Evolutionary conservation across 2,797 vertebrate genomes (phyloP).

Genomic region (Delichon dasypus): DNA sequence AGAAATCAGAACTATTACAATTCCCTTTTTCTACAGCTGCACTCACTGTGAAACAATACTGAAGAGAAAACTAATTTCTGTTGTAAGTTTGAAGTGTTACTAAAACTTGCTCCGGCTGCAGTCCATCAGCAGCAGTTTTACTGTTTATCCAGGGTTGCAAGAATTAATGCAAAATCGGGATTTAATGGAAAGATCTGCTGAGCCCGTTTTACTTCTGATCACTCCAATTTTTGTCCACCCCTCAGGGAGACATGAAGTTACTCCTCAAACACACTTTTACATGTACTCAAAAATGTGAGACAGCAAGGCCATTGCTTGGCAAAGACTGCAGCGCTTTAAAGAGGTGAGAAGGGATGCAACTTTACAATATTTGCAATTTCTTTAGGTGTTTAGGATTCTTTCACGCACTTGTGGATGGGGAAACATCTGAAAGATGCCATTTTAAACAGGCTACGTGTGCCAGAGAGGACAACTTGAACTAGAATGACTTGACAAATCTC

Average conservation of each 20-base stretch:
- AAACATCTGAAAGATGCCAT: neutral
- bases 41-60: neutral
- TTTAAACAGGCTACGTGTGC: neutral
- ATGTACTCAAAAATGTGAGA: neutral
- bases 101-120: neutral
- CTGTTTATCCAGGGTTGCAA: neutral
- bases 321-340: neutral
- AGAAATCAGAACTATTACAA: neutral
- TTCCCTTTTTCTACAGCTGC: neutral
- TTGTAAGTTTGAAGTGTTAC: neutral
- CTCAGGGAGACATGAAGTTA: neutral
- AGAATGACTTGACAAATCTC: neutral
- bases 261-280: neutral
- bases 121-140: neutral
- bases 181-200: neutral
- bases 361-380: neutral
- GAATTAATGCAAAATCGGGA: neutral
- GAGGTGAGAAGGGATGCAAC: neutral
- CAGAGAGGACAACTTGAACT: neutral
- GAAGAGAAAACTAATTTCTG: neutral
- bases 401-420: neutral
- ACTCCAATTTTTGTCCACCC: neutral
- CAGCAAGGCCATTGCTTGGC: neutral
- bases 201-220: neutral
- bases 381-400: neutral